A percentile compares a stretch with the other conserved stretches of the same genome.
phyloP scores from a whole-genome alignment of 1,140 invertebrate genomes.

The Chironomus tepperi region DNA sequence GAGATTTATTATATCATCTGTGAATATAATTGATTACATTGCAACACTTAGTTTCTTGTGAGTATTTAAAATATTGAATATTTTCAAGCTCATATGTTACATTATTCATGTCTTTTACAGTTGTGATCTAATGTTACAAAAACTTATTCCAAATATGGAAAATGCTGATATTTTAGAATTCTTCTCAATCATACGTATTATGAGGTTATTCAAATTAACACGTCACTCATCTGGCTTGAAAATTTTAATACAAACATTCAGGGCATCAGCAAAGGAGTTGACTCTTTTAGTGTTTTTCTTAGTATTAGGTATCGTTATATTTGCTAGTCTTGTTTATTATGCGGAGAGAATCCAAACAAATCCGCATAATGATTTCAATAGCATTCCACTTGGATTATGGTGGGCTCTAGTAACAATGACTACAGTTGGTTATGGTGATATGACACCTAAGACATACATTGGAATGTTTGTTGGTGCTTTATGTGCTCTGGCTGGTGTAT shows the following conservation, averaged over 20 bases:
- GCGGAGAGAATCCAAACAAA: conserved; percentile 80
- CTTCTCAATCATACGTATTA: conserved; percentile 93
- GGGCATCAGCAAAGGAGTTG: conserved; percentile 91
- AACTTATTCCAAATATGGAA: conserved; percentile 77
- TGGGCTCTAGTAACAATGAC: conserved; percentile 97
- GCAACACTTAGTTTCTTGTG: conserved; percentile 81
- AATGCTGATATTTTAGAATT: conserved; percentile 95
- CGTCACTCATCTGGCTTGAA: conserved; percentile 89
- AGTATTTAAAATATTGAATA: not conserved
- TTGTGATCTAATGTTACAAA: conserved; percentile 75
- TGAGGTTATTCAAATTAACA: conserved; percentile 93
- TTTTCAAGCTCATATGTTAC: not conserved
- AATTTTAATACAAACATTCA: conserved; percentile 91
- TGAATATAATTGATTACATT: conserved; percentile 94
- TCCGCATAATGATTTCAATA: conserved; percentile 72
- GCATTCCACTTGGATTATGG: conserved; percentile 90
- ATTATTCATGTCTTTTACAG: conserved; percentile 36
- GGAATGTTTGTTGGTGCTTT: conserved; percentile 91
- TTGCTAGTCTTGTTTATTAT: conserved; percentile 89
- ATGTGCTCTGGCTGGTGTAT: conserved; percentile 87
- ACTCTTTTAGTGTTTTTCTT: conserved; percentile 90
- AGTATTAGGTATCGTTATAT: conserved; percentile 86
- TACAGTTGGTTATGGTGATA: conserved; percentile 90
- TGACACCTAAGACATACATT: conserved; percentile 82
- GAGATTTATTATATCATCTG: conserved; percentile 77